A percentile compares a stretch with the other conserved stretches of the same genome.
Evolutionary conservation across 2,888 invertebrate species (phyloP).

Genomic region (Dynastes hyllus): DNA sequence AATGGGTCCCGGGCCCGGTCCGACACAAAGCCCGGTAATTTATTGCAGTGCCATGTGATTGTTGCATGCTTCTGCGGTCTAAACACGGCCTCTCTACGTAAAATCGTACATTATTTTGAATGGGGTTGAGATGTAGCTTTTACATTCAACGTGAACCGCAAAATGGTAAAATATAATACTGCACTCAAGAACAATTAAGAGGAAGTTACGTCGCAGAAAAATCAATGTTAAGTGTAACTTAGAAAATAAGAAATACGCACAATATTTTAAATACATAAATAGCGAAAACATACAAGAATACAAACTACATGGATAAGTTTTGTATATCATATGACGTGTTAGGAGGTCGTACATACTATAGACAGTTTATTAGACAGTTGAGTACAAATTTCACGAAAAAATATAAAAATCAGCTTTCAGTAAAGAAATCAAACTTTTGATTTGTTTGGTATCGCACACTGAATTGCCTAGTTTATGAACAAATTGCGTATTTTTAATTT

Average conservation of each 20-base stretch:
- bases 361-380: too few relatives aligned
- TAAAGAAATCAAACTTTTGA: too few relatives aligned
- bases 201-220: slow-evolving; percentile 22
- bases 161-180: slow-evolving; percentile 46
- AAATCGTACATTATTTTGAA: slow-evolving; percentile 49
- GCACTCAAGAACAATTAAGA: slow-evolving; percentile 39
- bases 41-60: slow-evolving; percentile 67
- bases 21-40: slow-evolving; percentile 67
- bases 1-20: slow-evolving; percentile 63
- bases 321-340: too few relatives aligned
- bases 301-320: too few relatives aligned
- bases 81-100: slow-evolving; percentile 56
- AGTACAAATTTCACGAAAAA: too few relatives aligned
- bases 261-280: too few relatives aligned
- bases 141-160: slow-evolving; percentile 43
- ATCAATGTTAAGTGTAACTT: slow-evolving; percentile 10
- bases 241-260: not conserved
- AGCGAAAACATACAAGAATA: too few relatives aligned
- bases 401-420: too few relatives aligned
- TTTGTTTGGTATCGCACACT: too few relatives aligned
- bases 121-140: slow-evolving; percentile 50
- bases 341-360: too few relatives aligned
- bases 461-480: too few relatives aligned
- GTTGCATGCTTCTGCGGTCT: slow-evolving; percentile 67
- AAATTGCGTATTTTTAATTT: too few relatives aligned